Conservation (phyloP, 2,888 invertebrate genomes). For the Pseudococcus longispinus region DNA sequence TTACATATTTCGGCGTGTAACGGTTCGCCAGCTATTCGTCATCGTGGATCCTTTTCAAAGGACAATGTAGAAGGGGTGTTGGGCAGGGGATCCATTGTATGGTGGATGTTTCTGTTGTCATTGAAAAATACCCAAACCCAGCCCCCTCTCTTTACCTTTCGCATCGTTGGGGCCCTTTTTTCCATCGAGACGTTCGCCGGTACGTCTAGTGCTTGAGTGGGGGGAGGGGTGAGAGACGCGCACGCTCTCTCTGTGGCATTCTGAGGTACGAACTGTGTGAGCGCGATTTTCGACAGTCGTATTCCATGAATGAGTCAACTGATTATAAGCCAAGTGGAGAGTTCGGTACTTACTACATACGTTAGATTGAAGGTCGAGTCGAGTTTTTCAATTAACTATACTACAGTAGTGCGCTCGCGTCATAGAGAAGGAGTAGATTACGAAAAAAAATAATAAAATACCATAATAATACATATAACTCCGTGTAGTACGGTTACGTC, state of each 20-base stretch:
- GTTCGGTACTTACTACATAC: not conserved
- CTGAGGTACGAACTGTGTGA: not conserved
- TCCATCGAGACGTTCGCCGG: not conserved
- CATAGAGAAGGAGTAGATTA: not conserved
- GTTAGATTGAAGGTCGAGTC: not conserved
- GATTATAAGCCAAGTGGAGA: not conserved
- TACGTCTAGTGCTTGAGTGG: not conserved
- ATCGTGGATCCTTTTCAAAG: not conserved
- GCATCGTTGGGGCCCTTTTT: not conserved
- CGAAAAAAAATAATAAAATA: slow-evolving; percentile 1
- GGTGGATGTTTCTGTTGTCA: not conserved
- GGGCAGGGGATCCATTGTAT: not conserved
- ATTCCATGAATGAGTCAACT: slow-evolving; percentile 23
- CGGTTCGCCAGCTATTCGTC: not conserved
- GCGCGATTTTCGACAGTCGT: not conserved
- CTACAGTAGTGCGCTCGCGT: not conserved
- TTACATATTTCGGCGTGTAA: not conserved
- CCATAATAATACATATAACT: not conserved
- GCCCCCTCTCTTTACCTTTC: not conserved
- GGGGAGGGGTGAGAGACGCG: not conserved
- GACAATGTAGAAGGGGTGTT: not conserved
- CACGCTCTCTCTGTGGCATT: not conserved
- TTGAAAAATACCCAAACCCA: not conserved
- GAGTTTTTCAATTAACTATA: not conserved
- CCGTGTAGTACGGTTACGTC: not conserved